Evolutionary conservation across 2,113 vertebrate genomes (phyloP).

Genomic region (Leucosticte australis): DNA sequence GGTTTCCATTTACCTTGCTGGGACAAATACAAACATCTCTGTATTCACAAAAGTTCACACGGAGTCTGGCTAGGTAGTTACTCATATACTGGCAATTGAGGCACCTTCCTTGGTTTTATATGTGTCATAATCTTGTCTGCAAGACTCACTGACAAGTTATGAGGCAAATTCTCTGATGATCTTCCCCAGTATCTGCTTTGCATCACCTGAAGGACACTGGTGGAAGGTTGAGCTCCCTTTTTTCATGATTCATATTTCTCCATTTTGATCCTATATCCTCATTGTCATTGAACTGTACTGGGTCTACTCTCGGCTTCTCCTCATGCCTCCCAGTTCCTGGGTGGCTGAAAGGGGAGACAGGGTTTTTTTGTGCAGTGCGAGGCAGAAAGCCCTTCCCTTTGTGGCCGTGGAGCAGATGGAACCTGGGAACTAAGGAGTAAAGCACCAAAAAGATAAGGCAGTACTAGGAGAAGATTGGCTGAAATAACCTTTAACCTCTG

Average conservation of each 20-base stretch:
- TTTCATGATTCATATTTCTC: neutral
- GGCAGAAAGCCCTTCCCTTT: neutral
- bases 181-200: neutral
- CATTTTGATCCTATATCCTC: neutral
- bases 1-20: neutral
- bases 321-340: neutral
- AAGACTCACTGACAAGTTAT: neutral
- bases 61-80: neutral
- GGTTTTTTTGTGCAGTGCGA: neutral
- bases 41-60: neutral
- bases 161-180: neutral
- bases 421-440: neutral
- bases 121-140: neutral
- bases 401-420: neutral
- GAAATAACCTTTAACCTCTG: slow-evolving; percentile 59
- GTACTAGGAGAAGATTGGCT: slow-evolving; percentile 19
- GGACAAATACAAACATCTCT: neutral
- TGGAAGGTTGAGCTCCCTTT: neutral
- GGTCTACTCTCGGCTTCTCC: neutral
- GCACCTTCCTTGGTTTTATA: neutral
- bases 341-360: neutral
- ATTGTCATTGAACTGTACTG: neutral
- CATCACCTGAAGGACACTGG: neutral
- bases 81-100: neutral
- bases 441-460: slow-evolving; percentile 52